phyloP scores from a whole-genome alignment of 2,797 vertebrate species.

The Australoheros facetus region DNA sequence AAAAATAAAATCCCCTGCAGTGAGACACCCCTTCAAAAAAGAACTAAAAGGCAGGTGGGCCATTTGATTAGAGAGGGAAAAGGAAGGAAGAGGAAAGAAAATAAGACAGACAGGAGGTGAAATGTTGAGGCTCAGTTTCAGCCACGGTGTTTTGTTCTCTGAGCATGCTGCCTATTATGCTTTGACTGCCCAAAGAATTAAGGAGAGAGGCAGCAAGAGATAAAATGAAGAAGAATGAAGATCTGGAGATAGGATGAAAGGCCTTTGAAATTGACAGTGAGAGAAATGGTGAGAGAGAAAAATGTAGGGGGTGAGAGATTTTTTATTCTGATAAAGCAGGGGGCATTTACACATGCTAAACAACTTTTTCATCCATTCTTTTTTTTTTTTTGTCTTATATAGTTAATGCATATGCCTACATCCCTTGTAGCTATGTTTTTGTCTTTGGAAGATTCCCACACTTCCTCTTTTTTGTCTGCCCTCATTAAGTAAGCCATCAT shows the following conservation, averaged over 20 bases:
- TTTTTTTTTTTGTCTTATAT: neutral
- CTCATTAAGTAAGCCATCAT: constrained; percentile 6
- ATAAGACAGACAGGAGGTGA: constrained; percentile 41
- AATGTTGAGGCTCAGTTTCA: constrained; percentile 50
- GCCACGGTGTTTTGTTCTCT: constrained; percentile 47
- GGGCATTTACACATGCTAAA: constrained; percentile 54
- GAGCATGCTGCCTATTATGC: constrained; percentile 36
- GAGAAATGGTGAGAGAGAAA: constrained; percentile 4
- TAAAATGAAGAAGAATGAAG: constrained; percentile 48
- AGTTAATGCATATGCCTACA: neutral
- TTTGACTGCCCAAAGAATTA: constrained; percentile 55
- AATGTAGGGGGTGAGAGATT: constrained; percentile 30
- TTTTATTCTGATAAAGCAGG: constrained; percentile 54
- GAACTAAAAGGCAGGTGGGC: constrained; percentile 15
- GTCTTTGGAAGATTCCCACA: constrained; percentile 7
- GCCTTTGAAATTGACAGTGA: constrained; percentile 45
- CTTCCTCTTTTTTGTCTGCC: constrained; percentile 12
- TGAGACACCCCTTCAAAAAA: constrained; percentile 12
- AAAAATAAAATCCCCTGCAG: constrained; percentile 13
- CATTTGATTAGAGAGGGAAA: constrained; percentile 33
- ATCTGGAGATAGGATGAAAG: constrained; percentile 41
- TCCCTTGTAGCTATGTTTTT: constrained; percentile 2
- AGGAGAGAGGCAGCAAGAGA: constrained; percentile 39
- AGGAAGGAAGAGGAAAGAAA: constrained; percentile 22
- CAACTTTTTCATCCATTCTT: constrained; percentile 10